Evolutionary conservation across 2,888 invertebrate genomes (phyloP), one percentile per base, ranked within the genome.

Genomic region (Lycia hirtaria): DNA sequence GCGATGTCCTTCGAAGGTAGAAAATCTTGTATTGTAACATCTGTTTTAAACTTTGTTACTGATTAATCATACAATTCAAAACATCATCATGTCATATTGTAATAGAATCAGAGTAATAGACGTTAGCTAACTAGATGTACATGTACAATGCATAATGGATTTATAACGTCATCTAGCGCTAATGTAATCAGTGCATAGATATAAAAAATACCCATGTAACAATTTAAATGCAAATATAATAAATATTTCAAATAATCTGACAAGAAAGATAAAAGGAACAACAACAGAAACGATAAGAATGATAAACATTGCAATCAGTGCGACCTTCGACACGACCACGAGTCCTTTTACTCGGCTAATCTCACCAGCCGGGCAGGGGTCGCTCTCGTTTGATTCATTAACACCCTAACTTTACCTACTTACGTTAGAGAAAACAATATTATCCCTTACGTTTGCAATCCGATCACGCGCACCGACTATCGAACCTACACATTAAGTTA

Each of bases 381-480:
- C 60, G 59, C 64, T 70, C 69, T 68, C 67, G 70, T 32, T 26
- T 71, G 79, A 80, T 81, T 81, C 77, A 80, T 77, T 76, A 81
- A 72, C 71, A 77, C 72, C 78, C 71, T 67, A 75, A 71, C 70
- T 68, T 71, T 68, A 55, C 74, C 77, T 78, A 88, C 89, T 88
- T 87, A 88, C 88, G 73, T 82, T 72, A 73, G 71, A 76, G 75
- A 83, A 83, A 85, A 85, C 75, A 83, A 81, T 77, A 80, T 80
- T 76, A 83, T 84, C 84, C 84, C 77, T 80, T 68, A 68, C 73
- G 75, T 80, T 79, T 67, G 83, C 83, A 87, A 88, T 88, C 85
- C 87, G 78, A 85, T 88, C 87, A 88, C 85, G 87, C 80, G 85
- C 75, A 70, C 64, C 73, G 75, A 81, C 83, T 74, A 67, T 72